phyloP scores from a whole-genome alignment of 2,888 invertebrate species.

The Oligia strigilis region DNA sequence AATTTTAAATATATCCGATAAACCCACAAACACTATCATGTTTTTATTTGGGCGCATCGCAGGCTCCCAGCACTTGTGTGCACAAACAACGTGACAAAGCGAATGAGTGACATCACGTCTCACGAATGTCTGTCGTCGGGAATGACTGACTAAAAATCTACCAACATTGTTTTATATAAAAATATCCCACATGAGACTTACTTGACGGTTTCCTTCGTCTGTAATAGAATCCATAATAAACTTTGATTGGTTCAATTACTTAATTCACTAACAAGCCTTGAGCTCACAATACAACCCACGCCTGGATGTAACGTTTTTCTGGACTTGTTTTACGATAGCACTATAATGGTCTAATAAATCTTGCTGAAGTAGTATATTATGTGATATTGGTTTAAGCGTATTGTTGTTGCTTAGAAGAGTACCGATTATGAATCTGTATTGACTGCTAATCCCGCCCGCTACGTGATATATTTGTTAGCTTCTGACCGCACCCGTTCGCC shows the following conservation, averaged over 20 bases:
- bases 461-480: conserved; percentile 71
- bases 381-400: neutral
- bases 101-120: conserved; percentile 84
- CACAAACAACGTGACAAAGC: conserved; percentile 79
- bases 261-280: conserved; percentile 76
- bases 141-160: conserved; percentile 63
- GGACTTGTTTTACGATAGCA: conserved; percentile 58
- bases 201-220: conserved; percentile 69
- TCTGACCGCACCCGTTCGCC: conserved; percentile 69
- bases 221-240: conserved; percentile 70
- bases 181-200: conserved; percentile 62
- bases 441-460: conserved; percentile 28
- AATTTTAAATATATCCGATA: conserved; percentile 69
- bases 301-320: conserved; percentile 67
- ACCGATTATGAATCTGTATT: conserved; percentile 26
- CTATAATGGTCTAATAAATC: conserved; percentile 57
- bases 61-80: conserved; percentile 78
- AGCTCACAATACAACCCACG: conserved; percentile 72
- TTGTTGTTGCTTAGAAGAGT: conserved; percentile 10
- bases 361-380: conserved; percentile 6
- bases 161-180: conserved; percentile 59
- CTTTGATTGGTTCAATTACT: conserved; percentile 82
- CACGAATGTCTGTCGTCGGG: conserved; percentile 73
- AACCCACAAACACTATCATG: conserved; percentile 80
- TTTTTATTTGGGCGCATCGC: conserved; percentile 81